Base-by-base conservation (phyloP, 2,888 invertebrate species). In the Tupiocoris notatus region DNA sequence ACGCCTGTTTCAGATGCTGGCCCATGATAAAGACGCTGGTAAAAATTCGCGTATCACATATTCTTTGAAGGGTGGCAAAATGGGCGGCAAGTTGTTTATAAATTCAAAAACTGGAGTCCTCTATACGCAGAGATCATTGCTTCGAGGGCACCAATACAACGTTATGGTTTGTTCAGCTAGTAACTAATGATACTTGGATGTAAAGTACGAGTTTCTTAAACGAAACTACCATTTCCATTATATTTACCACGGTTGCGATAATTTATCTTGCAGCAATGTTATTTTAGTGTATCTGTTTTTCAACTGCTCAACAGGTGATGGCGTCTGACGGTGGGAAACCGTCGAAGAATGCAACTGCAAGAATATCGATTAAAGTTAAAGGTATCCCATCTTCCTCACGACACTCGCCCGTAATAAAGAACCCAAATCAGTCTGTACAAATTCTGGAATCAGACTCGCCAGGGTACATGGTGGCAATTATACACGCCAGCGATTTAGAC, bases 401-500 rank as follows among this genome's bases (percentile, higher is more conserved):
- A 77, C 86, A 88, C 80, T 85, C 91, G n/a, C 90, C 92, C 23
- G 82, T 85, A 70, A 87, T 90, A 80, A 85, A 88, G 79, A 86
- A 88, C 79, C 84, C 87, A 71, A 87, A 91, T 81, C 89, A 90
- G 82, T 87, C 88, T 80, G 90, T 91, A 77, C 88, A 89, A 82
- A 88, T 91, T 59, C 93, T 94, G 56, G 94, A 94, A 85, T 91
- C 90, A 80, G 96, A 96, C 85, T 88, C 88, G 81, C 90, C 94
- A 54, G 95, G 95, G 21, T 93, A 92, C 84, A 87, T 94, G 80
- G 92, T 98, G 1, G 89, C 92, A 71, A 88, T 94, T 78, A 88
- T 96, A 82, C 91, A 93, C 82, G 96, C 95, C 3, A 85, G 87
- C 56, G 96, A 96, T 85, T 89, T 89, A 66, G 96, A 96, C 83